Conservation (phyloP, 1,140 invertebrate species). For the Leucophenga varia region DNA sequence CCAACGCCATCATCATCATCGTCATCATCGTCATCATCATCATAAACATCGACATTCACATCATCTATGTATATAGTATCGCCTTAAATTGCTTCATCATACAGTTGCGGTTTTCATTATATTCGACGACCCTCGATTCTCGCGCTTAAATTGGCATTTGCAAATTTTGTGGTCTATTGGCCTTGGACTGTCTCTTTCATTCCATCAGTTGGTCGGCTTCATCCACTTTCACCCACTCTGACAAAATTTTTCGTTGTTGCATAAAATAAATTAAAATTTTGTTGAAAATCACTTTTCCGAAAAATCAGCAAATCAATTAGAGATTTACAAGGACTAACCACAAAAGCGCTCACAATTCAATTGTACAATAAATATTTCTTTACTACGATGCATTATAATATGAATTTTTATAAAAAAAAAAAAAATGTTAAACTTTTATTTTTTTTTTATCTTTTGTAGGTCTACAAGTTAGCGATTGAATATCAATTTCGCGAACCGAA, state of each 20-base stretch:
- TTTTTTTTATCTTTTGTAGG: slow-evolving; percentile 24
- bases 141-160: slow-evolving; percentile 26
- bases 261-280: too few relatives aligned
- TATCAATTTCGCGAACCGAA: slow-evolving; percentile 56
- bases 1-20: slow-evolving; percentile 30
- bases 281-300: too few relatives aligned
- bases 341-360: slow-evolving; percentile 16
- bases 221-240: too few relatives aligned
- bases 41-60: slow-evolving; percentile 12
- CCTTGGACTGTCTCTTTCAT: too few relatives aligned
- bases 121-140: slow-evolving; percentile 15
- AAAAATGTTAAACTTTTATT: not conserved
- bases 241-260: too few relatives aligned
- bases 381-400: too few relatives aligned
- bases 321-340: slow-evolving; percentile 17
- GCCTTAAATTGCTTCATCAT: slow-evolving; percentile 50
- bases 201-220: too few relatives aligned
- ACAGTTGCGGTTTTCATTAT: slow-evolving; percentile 48
- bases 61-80: too few relatives aligned
- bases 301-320: slow-evolving; percentile 42
- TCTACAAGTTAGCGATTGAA: slow-evolving; percentile 43
- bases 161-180: slow-evolving; percentile 35
- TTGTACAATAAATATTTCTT: too few relatives aligned
- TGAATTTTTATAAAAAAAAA: slow-evolving; percentile 6
- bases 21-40: slow-evolving; percentile 9